Evolutionary conservation across 64 coral and sea anemone species (phyloP), one percentile per base, ranked within the genome.

Genomic region (Montipora cactus): DNA sequence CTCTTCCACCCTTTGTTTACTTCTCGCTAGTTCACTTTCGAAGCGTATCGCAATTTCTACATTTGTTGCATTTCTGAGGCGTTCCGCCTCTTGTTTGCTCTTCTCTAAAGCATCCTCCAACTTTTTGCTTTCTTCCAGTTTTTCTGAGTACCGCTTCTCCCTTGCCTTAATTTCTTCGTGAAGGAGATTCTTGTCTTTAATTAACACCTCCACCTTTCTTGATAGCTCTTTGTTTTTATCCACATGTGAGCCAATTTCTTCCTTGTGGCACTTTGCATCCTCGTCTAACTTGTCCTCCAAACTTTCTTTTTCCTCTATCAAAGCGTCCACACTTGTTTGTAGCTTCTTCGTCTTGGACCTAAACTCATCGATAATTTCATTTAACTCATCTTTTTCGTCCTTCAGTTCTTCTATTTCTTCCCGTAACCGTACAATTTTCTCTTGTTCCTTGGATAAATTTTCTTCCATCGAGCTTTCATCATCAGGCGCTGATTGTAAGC

Each of bases 311-410:
- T 85, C 80, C 7, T 92, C 81, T 44, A 75, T 59, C 7, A 84
- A 25, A 86, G 68, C 16, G n/a, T 85, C 80, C 14, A 80, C 73
- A 18, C 58, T 47, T 61, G 15, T 19, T 62, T 79, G 23, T 14
- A 89, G 51, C 22, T 77, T 84, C 49, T 84, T 86, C 44, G 72
- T 87, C 70, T 76, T 93, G 9, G 81, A 93, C 69, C 70, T 84
- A 52, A 93, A 15, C 14, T 87, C 58, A 5, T 78, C 74, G 4
- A 93, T 78, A 4, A 86, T 72, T 28, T 75, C 83, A 71, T 94
- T 97, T 5, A 94, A 77, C 19, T 62, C 48, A 18, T 88, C 62
- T 21, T 81, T 87, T 57, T 97, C 89, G 9, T 94, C 80, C 46
- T 59, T 90, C 1, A 85, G 55, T 71, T 75, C 68, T 49, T 91